Base-by-base conservation (phyloP, 1,140 invertebrate species). In the Ditylenchus dipsaci region DNA sequence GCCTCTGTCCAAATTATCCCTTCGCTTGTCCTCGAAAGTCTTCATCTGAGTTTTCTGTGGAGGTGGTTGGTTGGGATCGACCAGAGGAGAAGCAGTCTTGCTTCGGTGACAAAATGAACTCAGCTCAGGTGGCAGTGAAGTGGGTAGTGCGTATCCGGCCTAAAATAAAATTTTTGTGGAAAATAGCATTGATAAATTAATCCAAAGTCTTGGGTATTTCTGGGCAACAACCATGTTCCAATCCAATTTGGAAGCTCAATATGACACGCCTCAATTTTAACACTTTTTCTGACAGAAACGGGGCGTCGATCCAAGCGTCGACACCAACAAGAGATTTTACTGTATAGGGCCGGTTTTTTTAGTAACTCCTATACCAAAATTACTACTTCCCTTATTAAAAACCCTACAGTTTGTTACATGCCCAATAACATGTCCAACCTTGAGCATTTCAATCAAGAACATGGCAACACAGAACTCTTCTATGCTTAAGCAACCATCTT, bases 1-100 rank as follows among this genome's bases (percentile, higher is more conserved):
- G 0, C 95, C 95, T 82, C 95, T 92, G 67, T 95, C 94, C 86
- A 92, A 95, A 85, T 97, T 98, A 84, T 97, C 93, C 84, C 93
- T 91, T 23, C 95, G 87, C 83, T 93, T 92, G 84, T 97, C 95
- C 84, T 98, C 95, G 85, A 97, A 97, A 0, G 92, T 91, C 63
- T 89, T 81, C 3, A 78, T 63, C 30, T 78, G 64, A 29, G 68
- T 59, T 8, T 53, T 49, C 63, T 81, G 78, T 47, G 78, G 73
- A 9, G 80, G 80, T 15, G 72, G 71, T n/a, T 63, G 75, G 7
- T 58, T 62, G 45, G 81, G 76, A 27, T 64, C 33, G 1, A 38
- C 57, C 7, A 65, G 61, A 27, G 76, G 76, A 15, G 77, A 78
- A 23, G 68, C 78, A 3, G 71, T 75, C 60, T 74, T 74, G 53